phyloP scores from a whole-genome alignment of 2,797 vertebrate genomes.

The Simalia tracyae region DNA sequence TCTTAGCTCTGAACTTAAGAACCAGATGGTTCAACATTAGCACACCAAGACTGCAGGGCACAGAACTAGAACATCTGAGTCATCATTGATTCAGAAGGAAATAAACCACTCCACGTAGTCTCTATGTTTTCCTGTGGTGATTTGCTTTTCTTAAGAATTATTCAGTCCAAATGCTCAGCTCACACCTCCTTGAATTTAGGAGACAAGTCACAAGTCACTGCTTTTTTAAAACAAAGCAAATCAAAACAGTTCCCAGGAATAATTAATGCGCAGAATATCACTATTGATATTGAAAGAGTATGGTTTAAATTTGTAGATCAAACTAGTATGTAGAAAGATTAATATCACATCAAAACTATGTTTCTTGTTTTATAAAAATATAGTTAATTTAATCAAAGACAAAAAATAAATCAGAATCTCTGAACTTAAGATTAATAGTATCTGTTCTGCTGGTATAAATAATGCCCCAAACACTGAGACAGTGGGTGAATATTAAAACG shows the following conservation, averaged over 20 bases:
- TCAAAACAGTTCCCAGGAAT: background rate
- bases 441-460: background rate
- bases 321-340: background rate
- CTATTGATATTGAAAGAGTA: background rate
- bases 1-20: background rate
- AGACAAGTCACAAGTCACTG: background rate
- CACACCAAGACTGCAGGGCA: background rate
- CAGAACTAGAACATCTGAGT: constrained; percentile 24
- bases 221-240: background rate
- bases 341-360: constrained; percentile 3
- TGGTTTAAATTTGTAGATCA: background rate
- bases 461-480: background rate
- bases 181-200: background rate
- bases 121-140: background rate
- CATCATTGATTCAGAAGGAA: constrained; percentile 32
- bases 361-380: background rate
- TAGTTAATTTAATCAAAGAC: background rate
- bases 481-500: constrained; percentile 10
- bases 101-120: background rate
- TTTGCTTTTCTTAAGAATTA: constrained; percentile 11
- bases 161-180: background rate
- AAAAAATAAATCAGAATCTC: background rate
- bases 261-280: background rate
- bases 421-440: background rate
- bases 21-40: background rate